phyloP scores from a whole-genome alignment of 2,797 vertebrate genomes.

The Amniataba percoides region DNA sequence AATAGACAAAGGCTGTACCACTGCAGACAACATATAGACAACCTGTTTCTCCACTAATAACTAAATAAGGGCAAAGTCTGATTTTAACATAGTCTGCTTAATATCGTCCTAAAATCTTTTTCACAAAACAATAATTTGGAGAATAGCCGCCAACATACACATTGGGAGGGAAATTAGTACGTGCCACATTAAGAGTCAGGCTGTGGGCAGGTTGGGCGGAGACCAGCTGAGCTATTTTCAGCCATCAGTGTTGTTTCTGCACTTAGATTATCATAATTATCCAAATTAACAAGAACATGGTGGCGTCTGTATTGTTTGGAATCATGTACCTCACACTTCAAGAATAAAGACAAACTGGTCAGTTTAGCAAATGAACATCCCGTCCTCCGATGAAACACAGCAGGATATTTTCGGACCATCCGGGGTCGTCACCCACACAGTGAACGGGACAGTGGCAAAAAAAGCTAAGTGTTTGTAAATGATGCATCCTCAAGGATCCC shows the following conservation, averaged over 20 bases:
- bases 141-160: not conserved
- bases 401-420: too few relatives aligned
- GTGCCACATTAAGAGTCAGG: not conserved
- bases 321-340: not conserved
- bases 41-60: not conserved
- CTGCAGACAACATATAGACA: not conserved
- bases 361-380: too few relatives aligned
- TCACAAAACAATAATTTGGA: not conserved
- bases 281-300: not conserved
- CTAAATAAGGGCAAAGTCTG: not conserved
- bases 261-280: not conserved
- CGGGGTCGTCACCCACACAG: too few relatives aligned
- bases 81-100: not conserved
- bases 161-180: constrained; percentile 1
- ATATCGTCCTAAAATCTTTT: not conserved
- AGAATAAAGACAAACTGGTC: not conserved
- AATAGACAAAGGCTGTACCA: not conserved
- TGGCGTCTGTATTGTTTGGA: not conserved
- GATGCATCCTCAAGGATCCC: not conserved
- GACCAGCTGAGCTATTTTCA: constrained; percentile 11
- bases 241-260: constrained; percentile 8
- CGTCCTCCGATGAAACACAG: too few relatives aligned
- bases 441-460: not conserved
- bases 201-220: constrained; percentile 1
- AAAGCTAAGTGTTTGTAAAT: not conserved